Evolutionary conservation across 2,113 vertebrate genomes (phyloP), one percentile per base, ranked within the genome.

Genomic region (Lamprologus sp.): DNA sequence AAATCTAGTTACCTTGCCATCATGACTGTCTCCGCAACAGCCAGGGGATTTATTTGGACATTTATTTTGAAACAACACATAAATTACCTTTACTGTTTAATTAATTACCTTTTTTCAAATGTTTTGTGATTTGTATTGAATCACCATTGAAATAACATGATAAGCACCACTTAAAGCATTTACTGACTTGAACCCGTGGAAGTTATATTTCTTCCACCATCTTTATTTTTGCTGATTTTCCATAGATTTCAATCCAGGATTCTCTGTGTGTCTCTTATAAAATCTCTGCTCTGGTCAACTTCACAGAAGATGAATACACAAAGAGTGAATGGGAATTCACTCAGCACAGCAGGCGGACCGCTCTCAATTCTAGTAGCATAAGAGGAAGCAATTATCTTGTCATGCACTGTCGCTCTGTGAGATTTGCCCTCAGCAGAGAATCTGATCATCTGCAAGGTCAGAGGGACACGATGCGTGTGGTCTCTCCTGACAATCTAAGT

Each of bases 361-460:
- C 23, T 83, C 85, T 77, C 54, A 15, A 28, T 40, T 58, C 68
- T 54, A 54, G 47, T 40, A 79, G 58, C 54, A 21, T 40, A 75
- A 85, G n/a, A 89, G 83, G 86, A 91, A 88, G 86, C 42, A 88
- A 92, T 89, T 86, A 87, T 92, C 87, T 88, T 47, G 80, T 89
- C 90, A 89, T 88, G 86, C 53, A 31, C 45, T 45, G 42, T 75
- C 21, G 31, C 56, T 9, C 31, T 17, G 28, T 13, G 17, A 75
- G 79, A 82, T 86, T 53, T 65, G 79, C 84, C 70, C 63, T 82
- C 84, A 81, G 37, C 86, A 65, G 90, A 87, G 80, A 81, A 58
- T 28, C 77, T 11, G 13, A 89, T 79, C 90, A 87, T 92, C 58
- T 63, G 88, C 14, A 0, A 79, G 89, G 86, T 88, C 87, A 86